phyloP scores from a whole-genome alignment of 2,888 invertebrate genomes.

The Dermolepida albohirtum region DNA sequence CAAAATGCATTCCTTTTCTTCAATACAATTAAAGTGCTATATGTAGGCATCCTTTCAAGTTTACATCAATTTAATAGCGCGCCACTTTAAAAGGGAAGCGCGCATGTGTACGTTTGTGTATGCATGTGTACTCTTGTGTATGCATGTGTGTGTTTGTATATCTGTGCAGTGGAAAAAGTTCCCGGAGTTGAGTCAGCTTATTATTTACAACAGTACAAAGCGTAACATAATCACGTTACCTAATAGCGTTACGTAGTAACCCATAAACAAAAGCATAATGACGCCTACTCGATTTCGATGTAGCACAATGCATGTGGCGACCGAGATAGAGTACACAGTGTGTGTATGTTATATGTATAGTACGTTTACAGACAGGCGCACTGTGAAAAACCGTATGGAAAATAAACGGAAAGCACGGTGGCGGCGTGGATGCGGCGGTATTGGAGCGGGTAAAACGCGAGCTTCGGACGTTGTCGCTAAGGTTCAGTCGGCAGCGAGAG shows the following conservation, averaged over 20 bases:
- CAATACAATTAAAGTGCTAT: too few species aligned
- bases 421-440: background rate
- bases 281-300: slow-evolving; percentile 34
- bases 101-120: too few species aligned
- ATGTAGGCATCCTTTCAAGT: too few species aligned
- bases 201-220: slow-evolving; percentile 30
- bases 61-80: too few species aligned
- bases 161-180: too few species aligned
- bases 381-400: slow-evolving; percentile 28
- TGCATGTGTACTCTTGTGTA: too few species aligned
- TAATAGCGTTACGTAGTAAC: slow-evolving; percentile 32
- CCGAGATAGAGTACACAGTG: background rate
- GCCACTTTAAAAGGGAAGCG: too few species aligned
- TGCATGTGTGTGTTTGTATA: too few species aligned
- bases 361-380: slow-evolving; percentile 36
- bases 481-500: slow-evolving; percentile 17
- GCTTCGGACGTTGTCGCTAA: slow-evolving; percentile 27
- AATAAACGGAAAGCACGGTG: slow-evolving; percentile 23
- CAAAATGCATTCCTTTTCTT: too few species aligned
- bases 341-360: slow-evolving; percentile 27
- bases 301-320: slow-evolving; percentile 12
- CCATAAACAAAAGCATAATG: slow-evolving; percentile 39
- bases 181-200: slow-evolving; percentile 17
- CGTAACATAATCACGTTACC: slow-evolving; percentile 32
- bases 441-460: background rate